Evolutionary conservation across 2,113 vertebrate species (phyloP), one percentile per base, ranked within the genome.

Genomic region (Numida meleagris): DNA sequence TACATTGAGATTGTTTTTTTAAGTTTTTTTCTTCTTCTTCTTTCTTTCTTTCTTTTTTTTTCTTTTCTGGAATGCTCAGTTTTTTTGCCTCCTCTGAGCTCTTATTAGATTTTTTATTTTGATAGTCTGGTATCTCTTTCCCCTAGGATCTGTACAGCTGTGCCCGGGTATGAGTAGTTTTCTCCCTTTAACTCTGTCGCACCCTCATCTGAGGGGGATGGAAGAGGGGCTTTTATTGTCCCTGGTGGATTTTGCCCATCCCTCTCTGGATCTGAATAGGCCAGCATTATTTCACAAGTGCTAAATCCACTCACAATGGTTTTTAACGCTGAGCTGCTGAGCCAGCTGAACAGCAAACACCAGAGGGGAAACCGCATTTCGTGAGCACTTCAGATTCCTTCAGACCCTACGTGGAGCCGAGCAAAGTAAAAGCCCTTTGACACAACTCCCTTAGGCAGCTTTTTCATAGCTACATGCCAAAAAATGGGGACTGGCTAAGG

Each of bases 311-410:
- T 94, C 86, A 95, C 94, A 97, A 84, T 93, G 77, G 86, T 84
- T 88, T 95, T 86, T 94, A 96, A 94, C 45, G 85, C 16, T 90
- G 92, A 95, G 93, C 94, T 93, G 96, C 95, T 96, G 88, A 96
- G 93, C 95, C 93, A 95, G 96, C 93, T 92, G 95, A 95, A 96
- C 95, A 96, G 94, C 92, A 95, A 94, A 96, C 94, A 97, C 88
- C 95, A 95, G 94, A 94, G 80, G 95, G 88, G 77, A 95, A 96
- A 94, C 90, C 93, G 86, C 95, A 95, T 95, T 96, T 95, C 0
- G 62, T 73, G 95, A 96, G 73, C 66, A 38, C 73, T 94, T 95
- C 80, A 62, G 93, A 96, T 96, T 92, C 93, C 95, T 96, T 84
- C 92, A 88, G 73, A 86, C 82, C 61, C 40, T 82, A 92, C 3